These are phyloP conservation scores for Tipula lateralis DNA, from an alignment of 2,888 invertebrate genomes.

Conservation along the genomic window DNA sequence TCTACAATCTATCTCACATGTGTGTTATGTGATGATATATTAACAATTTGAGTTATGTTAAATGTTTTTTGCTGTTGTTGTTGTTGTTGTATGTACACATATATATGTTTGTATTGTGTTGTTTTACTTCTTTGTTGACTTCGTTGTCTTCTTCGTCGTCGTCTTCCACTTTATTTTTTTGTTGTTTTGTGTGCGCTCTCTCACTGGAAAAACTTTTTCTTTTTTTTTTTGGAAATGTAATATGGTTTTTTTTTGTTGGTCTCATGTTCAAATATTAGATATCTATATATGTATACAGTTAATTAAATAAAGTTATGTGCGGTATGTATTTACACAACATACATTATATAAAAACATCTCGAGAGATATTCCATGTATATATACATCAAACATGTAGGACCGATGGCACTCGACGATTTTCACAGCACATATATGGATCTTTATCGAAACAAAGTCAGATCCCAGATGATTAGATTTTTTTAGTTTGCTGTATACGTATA, in stretches of 20 bases:
- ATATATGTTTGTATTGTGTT: not conserved
- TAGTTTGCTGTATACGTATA: not conserved
- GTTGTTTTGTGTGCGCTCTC: not conserved
- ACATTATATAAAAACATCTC: not conserved
- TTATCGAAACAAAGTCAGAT: not conserved
- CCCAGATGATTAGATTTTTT: not conserved
- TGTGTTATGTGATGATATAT: constrained; percentile 1
- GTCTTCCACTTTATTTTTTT: not conserved
- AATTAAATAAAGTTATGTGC: not conserved
- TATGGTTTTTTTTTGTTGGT: not conserved
- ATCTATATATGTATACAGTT: not conserved
- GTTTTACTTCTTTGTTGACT: not conserved
- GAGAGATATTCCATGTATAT: not conserved
- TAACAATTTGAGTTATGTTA: constrained; percentile 24
- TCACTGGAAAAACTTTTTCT: constrained; percentile 12
- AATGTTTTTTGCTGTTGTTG: not conserved
- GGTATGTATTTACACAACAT: constrained; percentile 19
- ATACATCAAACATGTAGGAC: too few relatives aligned
- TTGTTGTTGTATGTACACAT: not conserved
- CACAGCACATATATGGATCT: not conserved
- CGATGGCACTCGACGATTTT: not conserved
- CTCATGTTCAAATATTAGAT: constrained; percentile 7
- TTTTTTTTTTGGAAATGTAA: constrained; percentile 3
- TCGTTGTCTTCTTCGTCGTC: not conserved
- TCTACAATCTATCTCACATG: not conserved